Conservation (phyloP, 1,140 invertebrate species). For the Cydia pomonella region DNA sequence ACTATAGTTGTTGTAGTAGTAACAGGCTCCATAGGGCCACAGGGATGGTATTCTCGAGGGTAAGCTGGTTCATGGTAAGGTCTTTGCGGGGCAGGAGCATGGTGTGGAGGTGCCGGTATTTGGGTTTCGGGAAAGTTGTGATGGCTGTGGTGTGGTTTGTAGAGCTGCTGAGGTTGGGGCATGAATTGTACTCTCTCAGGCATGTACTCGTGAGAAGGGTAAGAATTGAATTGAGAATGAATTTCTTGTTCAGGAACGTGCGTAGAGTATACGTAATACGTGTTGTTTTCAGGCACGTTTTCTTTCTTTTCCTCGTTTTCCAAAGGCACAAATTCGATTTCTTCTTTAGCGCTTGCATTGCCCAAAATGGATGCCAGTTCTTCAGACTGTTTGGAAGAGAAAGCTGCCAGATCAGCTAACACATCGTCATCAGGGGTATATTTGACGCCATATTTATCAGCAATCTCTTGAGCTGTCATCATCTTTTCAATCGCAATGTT, state of each 20-base stretch:
- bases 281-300: constrained; percentile 34
- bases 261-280: constrained; percentile 40
- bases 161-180: constrained; percentile 41
- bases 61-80: constrained; percentile 60
- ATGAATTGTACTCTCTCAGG: constrained; percentile 34
- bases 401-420: constrained; percentile 60
- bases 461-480: constrained; percentile 76
- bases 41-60: constrained; percentile 51
- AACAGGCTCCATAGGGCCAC: constrained; percentile 55
- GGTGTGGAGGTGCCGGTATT: constrained; percentile 48
- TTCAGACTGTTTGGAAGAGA: constrained; percentile 64
- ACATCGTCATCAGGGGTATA: constrained; percentile 71
- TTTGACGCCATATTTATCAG: constrained; percentile 69
- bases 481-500: constrained; percentile 75
- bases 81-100: constrained; percentile 48
- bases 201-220: constrained; percentile 36
- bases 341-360: constrained; percentile 38
- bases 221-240: constrained; percentile 28
- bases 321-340: constrained; percentile 37
- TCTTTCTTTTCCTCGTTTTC: constrained; percentile 31
- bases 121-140: constrained; percentile 57
- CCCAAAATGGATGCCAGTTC: constrained; percentile 62
- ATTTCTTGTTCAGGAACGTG: constrained; percentile 41
- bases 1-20: constrained; percentile 43
- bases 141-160: constrained; percentile 41